Evolutionary conservation across 2,113 vertebrate species (phyloP).

Genomic region (Pelecanus crispus): DNA sequence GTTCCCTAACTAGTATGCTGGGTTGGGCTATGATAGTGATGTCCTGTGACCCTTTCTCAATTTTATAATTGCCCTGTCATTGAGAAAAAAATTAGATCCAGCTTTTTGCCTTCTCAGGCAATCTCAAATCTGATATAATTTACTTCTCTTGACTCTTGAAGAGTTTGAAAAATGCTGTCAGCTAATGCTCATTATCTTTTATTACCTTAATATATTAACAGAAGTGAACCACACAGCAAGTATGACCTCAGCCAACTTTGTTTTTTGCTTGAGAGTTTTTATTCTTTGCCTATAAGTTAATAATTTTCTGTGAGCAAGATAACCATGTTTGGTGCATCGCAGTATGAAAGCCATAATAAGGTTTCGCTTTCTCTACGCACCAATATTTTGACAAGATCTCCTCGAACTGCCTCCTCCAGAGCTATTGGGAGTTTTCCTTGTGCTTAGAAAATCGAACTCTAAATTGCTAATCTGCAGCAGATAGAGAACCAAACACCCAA

Average conservation of each 20-base stretch:
- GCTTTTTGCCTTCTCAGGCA: not conserved
- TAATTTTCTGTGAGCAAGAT: not conserved
- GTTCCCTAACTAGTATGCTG: not conserved
- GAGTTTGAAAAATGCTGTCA: constrained; percentile 18
- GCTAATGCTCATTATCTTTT: constrained; percentile 15
- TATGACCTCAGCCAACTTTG: not conserved
- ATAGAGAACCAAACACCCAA: not conserved
- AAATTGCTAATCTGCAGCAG: not conserved
- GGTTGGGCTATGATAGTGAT: not conserved
- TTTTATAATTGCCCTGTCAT: not conserved
- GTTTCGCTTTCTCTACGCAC: not conserved
- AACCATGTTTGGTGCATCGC: not conserved
- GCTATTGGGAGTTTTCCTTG: not conserved
- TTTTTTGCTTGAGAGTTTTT: not conserved
- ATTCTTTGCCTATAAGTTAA: not conserved
- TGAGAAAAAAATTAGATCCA: not conserved
- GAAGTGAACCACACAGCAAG: not conserved
- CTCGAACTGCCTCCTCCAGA: not conserved
- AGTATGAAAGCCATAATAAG: not conserved
- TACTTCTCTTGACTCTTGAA: constrained; percentile 16
- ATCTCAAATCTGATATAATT: not conserved
- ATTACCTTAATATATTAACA: not conserved
- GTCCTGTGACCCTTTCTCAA: not conserved
- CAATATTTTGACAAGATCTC: constrained; percentile 34
- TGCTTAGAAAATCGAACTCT: not conserved